Evolutionary conservation across 2,113 vertebrate genomes (phyloP).

Genomic region (Poeciliopsis turrubarensis): DNA sequence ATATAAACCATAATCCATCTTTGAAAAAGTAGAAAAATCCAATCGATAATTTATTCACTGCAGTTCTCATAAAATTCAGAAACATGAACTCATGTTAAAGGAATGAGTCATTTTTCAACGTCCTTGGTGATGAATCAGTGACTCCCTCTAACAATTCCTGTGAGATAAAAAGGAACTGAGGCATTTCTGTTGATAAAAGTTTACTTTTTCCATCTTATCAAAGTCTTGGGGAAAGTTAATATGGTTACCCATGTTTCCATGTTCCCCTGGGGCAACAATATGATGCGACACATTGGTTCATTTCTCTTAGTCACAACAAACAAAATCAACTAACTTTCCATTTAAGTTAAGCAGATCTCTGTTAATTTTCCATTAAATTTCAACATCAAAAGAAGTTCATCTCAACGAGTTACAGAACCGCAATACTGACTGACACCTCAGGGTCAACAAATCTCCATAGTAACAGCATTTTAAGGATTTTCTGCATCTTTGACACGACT

Average conservation of each 20-base stretch:
- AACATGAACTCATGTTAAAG: neutral
- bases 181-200: too few relatives aligned
- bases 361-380: neutral
- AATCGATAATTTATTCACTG: too few relatives aligned
- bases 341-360: too few relatives aligned
- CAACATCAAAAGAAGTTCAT: neutral
- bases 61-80: neutral
- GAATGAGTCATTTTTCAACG: neutral
- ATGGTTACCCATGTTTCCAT: neutral
- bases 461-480: neutral
- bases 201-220: neutral
- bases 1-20: too few relatives aligned
- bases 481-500: too few relatives aligned
- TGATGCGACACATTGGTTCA: neutral
- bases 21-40: too few relatives aligned
- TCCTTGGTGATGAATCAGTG: too few relatives aligned
- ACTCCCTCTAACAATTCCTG: neutral
- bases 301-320: neutral
- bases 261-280: neutral
- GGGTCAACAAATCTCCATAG: neutral
- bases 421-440: neutral
- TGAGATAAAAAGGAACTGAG: too few relatives aligned
- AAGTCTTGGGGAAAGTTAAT: neutral
- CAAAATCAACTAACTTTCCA: neutral
- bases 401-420: neutral